Evolutionary conservation across 2,888 invertebrate species (phyloP).

Genomic region (Hylaea fasciaria): DNA sequence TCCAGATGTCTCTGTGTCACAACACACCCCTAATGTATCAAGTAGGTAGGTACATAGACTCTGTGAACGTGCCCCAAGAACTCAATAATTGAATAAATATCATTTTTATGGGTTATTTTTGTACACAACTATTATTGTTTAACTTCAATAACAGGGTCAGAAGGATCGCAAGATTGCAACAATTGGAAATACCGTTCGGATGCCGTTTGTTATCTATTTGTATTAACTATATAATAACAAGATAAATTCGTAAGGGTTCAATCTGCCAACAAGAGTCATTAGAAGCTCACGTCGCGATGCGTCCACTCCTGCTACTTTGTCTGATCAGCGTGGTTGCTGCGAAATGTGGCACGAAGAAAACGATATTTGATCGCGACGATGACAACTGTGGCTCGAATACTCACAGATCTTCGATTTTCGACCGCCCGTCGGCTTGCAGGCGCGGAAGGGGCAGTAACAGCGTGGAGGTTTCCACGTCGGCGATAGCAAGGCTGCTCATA

Average conservation of each 20-base stretch:
- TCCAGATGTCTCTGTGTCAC: too few relatives aligned
- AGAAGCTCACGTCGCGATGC: not conserved
- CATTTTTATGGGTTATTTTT: too few relatives aligned
- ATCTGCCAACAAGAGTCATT: not conserved
- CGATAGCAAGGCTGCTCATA: not conserved
- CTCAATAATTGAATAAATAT: too few relatives aligned
- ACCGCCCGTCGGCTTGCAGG: not conserved
- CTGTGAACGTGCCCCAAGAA: too few relatives aligned
- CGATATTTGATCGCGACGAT: not conserved
- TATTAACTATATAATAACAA: too few relatives aligned
- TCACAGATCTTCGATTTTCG: too few relatives aligned
- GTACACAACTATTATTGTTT: too few relatives aligned
- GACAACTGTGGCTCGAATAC: not conserved
- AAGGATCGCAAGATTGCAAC: not conserved
- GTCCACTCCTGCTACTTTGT: not conserved
- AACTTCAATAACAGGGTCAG: too few relatives aligned
- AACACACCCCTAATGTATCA: too few relatives aligned
- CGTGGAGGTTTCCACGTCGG: not conserved
- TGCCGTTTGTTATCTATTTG: too few relatives aligned
- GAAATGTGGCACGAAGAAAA: not conserved
- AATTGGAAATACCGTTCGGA: not conserved
- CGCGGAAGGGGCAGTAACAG: not conserved
- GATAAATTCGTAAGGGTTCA: too few relatives aligned
- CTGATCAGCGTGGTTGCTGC: not conserved
- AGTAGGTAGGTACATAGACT: too few relatives aligned